Evolutionary conservation across 2,888 invertebrate genomes (phyloP).

Genomic region (Thyatira batis): DNA sequence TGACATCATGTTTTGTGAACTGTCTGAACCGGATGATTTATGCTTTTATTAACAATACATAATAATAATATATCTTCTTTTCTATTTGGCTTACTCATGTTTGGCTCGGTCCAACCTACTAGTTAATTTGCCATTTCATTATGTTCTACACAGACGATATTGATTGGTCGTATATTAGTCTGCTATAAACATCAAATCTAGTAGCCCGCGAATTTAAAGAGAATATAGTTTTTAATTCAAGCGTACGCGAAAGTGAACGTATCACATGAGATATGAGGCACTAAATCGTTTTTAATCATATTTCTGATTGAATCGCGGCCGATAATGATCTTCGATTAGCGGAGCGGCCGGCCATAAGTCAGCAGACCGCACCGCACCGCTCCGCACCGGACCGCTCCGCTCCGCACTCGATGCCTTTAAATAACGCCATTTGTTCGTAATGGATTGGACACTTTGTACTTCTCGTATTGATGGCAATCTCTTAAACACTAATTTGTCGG

Average conservation of each 20-base stretch:
- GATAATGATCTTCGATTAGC: slow-evolving; percentile 75
- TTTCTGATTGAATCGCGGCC: slow-evolving; percentile 66
- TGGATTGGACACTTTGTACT: slow-evolving; percentile 67
- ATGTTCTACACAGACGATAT: neutral
- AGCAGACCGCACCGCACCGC: slow-evolving; percentile 16
- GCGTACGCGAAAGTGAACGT: slow-evolving; percentile 7
- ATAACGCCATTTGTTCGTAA: slow-evolving; percentile 75
- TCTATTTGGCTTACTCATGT: neutral
- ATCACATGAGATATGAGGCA: slow-evolving; percentile 42
- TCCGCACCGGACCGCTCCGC: slow-evolving; percentile 12
- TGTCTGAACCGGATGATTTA: slow-evolving; percentile 64
- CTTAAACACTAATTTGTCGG: slow-evolving; percentile 73
- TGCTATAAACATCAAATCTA: neutral
- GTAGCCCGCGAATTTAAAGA: neutral
- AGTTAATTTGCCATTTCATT: neutral
- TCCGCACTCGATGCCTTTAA: slow-evolving; percentile 33
- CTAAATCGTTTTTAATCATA: slow-evolving; percentile 70
- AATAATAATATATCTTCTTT: slow-evolving; percentile 2
- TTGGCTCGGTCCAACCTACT: neutral
- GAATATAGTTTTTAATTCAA: neutral
- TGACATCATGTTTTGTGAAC: slow-evolving; percentile 55
- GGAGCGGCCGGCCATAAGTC: slow-evolving; percentile 24
- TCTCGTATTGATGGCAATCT: slow-evolving; percentile 70
- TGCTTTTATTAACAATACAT: slow-evolving; percentile 36
- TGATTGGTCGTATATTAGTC: neutral